Evolutionary conservation across 2,797 vertebrate genomes (phyloP).

Genomic region (Coreius guichenoti): DNA sequence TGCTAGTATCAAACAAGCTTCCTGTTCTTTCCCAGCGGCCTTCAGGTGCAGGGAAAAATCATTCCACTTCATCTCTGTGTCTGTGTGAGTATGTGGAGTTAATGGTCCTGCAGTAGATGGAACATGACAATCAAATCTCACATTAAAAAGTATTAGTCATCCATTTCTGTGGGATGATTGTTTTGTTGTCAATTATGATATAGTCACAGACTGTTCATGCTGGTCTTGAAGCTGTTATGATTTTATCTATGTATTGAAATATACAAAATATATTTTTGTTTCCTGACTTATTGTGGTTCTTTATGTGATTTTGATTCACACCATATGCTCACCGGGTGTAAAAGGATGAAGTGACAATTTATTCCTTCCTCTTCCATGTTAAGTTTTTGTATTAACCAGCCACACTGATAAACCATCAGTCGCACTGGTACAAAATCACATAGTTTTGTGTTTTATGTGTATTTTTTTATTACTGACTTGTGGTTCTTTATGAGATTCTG

Average conservation of each 20-base stretch:
- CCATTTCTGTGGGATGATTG: constrained; percentile 55
- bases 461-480: neutral
- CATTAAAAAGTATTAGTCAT: constrained; percentile 6
- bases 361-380: neutral
- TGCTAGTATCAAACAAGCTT: constrained; percentile 75
- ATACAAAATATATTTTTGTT: constrained; percentile 31
- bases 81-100: constrained; percentile 79
- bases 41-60: constrained; percentile 61
- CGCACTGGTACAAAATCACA: neutral
- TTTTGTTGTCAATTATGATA: constrained; percentile 56
- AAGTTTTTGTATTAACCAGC: neutral
- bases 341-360: neutral
- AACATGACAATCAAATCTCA: constrained; percentile 23
- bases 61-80: constrained; percentile 74
- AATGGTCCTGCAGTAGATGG: constrained; percentile 70
- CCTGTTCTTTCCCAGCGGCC: constrained; percentile 57
- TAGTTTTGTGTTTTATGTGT: neutral
- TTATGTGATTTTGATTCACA: neutral
- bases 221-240: constrained; percentile 59
- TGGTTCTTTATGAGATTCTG: neutral
- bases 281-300: neutral
- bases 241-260: constrained; percentile 46
- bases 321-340: neutral
- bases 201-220: constrained; percentile 40
- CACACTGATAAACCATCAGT: neutral